Evolutionary conservation across 2,113 vertebrate species (phyloP).

Genomic region (Podocnemis expansa): DNA sequence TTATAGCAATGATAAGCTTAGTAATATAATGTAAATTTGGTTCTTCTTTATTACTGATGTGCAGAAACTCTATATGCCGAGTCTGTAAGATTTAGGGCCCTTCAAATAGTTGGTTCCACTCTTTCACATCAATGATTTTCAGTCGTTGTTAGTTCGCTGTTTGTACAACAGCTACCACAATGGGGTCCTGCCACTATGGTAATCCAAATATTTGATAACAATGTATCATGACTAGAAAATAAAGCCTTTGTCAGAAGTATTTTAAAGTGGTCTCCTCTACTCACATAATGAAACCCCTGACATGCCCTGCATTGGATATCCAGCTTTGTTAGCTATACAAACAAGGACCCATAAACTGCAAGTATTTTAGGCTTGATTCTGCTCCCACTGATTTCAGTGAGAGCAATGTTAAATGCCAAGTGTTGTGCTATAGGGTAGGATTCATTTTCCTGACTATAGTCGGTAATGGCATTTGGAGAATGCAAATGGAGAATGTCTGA

Average conservation of each 20-base stretch:
- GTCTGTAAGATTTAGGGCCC: not conserved
- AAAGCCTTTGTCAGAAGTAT: not conserved
- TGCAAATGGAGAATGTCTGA: not conserved
- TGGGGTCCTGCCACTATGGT: not conserved
- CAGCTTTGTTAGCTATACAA: slow-evolving; percentile 8
- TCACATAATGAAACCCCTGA: not conserved
- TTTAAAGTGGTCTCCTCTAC: not conserved
- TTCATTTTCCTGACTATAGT: slow-evolving; percentile 54
- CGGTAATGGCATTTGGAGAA: no score
- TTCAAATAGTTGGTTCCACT: not conserved
- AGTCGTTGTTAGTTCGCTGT: not conserved
- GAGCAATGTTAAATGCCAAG: not conserved
- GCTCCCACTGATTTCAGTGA: not conserved
- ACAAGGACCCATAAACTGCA: not conserved
- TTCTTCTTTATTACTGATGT: not conserved
- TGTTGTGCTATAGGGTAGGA: not conserved
- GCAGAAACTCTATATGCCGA: not conserved
- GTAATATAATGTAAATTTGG: not conserved
- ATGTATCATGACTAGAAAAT: not conserved
- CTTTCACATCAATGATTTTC: not conserved
- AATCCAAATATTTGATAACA: not conserved
- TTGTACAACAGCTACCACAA: not conserved
- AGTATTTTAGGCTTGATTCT: not conserved
- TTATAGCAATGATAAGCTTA: not conserved
- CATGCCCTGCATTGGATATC: not conserved